Conservation (phyloP, 2,888 invertebrate genomes). For the Apocheima hispidaria region DNA sequence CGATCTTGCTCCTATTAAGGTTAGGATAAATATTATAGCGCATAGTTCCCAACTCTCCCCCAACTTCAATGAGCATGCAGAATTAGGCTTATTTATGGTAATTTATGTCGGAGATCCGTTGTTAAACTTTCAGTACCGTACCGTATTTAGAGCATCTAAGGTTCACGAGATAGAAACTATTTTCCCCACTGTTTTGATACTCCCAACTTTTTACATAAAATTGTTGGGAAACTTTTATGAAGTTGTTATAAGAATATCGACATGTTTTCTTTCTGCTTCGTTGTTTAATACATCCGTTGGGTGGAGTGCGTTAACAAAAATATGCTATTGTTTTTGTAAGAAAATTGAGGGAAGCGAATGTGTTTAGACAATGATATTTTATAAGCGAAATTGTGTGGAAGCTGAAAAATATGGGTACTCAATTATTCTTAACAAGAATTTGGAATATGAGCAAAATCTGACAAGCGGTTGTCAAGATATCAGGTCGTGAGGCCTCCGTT, state of each 20-base stretch:
- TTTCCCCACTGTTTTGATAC: conserved; percentile 39
- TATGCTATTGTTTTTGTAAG: conserved; percentile 22
- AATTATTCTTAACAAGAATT: no score
- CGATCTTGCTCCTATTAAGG: conserved; percentile 6
- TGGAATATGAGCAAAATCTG: no score
- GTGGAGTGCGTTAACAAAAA: conserved; percentile 17
- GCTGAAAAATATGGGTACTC: neutral
- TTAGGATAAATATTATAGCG: conserved; percentile 27
- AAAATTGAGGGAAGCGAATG: conserved; percentile 9
- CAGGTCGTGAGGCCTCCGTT: no score
- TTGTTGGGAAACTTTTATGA: conserved; percentile 38
- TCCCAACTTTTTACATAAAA: conserved; percentile 44
- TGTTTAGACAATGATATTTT: conserved; percentile 3
- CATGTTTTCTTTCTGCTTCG: conserved; percentile 38
- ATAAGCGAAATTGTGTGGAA: neutral
- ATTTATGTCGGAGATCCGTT: conserved; percentile 66
- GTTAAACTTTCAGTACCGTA: conserved; percentile 59
- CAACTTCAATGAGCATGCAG: conserved; percentile 50
- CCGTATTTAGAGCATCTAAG: conserved; percentile 55
- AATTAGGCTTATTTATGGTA: conserved; percentile 66
- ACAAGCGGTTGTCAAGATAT: no score
- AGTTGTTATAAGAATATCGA: conserved; percentile 41
- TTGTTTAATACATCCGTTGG: conserved; percentile 25
- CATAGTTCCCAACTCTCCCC: conserved; percentile 20
- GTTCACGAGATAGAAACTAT: conserved; percentile 43